These are phyloP conservation scores for Andrena cerasifolii DNA, from an alignment of 1,140 invertebrate genomes.

Conservation along the genomic window DNA sequence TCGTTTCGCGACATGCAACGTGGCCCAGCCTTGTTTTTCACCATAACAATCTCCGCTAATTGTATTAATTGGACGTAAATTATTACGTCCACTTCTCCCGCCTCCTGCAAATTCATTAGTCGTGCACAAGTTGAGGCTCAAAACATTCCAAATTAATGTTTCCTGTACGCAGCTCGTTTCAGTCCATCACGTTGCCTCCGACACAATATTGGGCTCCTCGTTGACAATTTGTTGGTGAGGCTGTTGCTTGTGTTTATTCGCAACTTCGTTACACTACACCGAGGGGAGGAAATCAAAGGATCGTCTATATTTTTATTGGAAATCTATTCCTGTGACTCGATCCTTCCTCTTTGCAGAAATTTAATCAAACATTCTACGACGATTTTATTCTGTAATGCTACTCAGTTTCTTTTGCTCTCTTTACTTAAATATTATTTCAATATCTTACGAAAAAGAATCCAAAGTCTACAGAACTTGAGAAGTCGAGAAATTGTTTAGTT, in stretches of 20 bases:
- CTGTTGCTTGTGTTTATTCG: background rate
- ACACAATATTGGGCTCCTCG: background rate
- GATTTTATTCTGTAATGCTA: no score
- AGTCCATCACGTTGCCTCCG: conserved; percentile 3
- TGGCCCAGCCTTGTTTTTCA: background rate
- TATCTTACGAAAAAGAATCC: no score
- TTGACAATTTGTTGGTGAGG: conserved; percentile 9
- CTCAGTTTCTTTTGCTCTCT: no score
- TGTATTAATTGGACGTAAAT: conserved; percentile 17
- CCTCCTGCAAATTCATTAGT: conserved; percentile 1
- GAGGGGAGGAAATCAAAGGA: background rate
- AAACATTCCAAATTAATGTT: conserved; percentile 15
- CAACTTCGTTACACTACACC: background rate
- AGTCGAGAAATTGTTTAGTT: no score
- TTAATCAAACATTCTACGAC: no score
- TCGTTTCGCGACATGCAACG: background rate
- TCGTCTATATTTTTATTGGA: no score
- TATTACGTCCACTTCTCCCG: background rate
- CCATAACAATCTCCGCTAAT: conserved; percentile 2
- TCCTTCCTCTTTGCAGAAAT: no score
- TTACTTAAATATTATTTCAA: no score
- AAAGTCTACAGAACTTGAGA: no score
- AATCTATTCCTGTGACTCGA: no score
- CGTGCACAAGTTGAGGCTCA: background rate
- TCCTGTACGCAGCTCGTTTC: conserved; percentile 4